These are phyloP conservation scores for Eupithecia abbreviata DNA, from an alignment of 2,888 invertebrate genomes.

Conservation along the genomic window DNA sequence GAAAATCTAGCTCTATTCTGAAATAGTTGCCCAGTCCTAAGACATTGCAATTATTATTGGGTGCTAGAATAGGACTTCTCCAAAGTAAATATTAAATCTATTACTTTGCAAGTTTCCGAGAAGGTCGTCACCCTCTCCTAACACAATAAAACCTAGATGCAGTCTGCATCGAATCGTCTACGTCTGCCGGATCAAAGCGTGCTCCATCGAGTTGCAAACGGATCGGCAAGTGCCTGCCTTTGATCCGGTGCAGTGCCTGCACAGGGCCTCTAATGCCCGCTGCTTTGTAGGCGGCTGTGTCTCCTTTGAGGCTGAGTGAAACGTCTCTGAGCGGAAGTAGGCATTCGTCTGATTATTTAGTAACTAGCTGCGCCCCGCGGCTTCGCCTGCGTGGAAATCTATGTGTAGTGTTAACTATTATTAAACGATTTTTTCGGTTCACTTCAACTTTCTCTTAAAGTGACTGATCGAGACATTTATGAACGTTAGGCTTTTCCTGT, in stretches of 20 bases:
- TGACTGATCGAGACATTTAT: too few relatives aligned
- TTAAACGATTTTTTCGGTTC: too few relatives aligned
- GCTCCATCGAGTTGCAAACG: conserved; percentile 32
- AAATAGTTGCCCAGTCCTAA: not conserved
- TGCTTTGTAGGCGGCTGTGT: not conserved
- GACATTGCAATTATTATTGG: not conserved
- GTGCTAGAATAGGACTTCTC: not conserved
- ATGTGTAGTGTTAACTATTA: too few relatives aligned
- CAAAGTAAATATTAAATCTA: not conserved
- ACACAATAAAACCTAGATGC: not conserved
- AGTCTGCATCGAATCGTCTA: conserved; percentile 1
- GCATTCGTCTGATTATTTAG: not conserved
- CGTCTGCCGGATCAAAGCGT: conserved; percentile 3
- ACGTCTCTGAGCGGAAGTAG: not conserved
- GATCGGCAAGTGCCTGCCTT: conserved; percentile 33
- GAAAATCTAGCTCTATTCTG: not conserved
- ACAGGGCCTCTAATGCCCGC: conserved; percentile 8
- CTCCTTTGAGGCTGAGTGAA: not conserved
- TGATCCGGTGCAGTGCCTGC: conserved; percentile 32
- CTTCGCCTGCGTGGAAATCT: too few relatives aligned
- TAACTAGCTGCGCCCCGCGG: too few relatives aligned
- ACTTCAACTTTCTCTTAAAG: too few relatives aligned
- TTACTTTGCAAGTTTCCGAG: not conserved
- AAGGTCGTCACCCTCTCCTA: not conserved
- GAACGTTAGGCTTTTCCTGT: not conserved